Conservation (phyloP, 2,113 vertebrate genomes). For the Psittacula cyanocephala region DNA sequence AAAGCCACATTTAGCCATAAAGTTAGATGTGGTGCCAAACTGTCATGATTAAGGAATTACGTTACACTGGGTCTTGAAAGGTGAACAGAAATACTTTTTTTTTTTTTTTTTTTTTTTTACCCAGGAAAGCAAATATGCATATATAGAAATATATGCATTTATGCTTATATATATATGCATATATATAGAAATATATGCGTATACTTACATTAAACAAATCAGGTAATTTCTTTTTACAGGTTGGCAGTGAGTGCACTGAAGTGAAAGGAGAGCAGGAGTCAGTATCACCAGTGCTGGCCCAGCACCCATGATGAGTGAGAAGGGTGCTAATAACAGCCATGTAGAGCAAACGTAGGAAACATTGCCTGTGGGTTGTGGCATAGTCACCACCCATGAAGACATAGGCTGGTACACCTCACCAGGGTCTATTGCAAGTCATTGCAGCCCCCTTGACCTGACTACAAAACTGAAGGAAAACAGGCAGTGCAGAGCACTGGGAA, state of each 20-base stretch:
- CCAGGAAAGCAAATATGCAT: background rate
- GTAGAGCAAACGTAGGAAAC: background rate
- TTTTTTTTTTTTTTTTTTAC: background rate
- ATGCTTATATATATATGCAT: rapidly evolving
- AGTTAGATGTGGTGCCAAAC: conserved; percentile 40
- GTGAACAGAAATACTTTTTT: conserved; percentile 22
- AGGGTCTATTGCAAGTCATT: background rate
- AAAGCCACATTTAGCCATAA: conserved; percentile 45
- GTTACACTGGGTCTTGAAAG: background rate
- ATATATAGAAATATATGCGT: background rate
- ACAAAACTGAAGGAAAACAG: background rate
- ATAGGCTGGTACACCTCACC: background rate
- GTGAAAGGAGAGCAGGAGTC: background rate
- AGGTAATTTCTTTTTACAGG: background rate
- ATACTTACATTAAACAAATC: background rate
- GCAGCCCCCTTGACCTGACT: background rate
- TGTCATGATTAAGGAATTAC: conserved; percentile 56
- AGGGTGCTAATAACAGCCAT: rapidly evolving
- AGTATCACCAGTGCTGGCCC: background rate
- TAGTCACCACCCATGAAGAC: background rate
- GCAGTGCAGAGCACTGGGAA: background rate
- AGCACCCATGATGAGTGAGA: background rate
- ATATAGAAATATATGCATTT: background rate
- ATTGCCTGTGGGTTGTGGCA: rapidly evolving
- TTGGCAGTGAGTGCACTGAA: background rate